These are phyloP conservation scores for Nemopilema nomurai DNA, from an alignment of 30 jellyfish, hydroid and myxozoan species.

Conservation along the genomic window DNA sequence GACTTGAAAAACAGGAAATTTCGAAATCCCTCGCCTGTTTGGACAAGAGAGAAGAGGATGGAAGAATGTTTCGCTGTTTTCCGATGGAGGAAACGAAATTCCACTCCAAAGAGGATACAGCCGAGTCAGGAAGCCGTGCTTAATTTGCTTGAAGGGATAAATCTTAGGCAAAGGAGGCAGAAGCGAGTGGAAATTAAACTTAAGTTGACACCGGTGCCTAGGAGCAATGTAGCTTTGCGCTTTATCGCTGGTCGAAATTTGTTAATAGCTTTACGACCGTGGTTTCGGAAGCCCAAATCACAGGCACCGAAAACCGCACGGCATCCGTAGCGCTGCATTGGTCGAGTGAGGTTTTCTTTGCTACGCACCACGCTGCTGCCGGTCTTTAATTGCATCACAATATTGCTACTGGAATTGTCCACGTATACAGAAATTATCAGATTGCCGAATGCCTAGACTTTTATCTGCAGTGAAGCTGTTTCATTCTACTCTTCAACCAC, in stretches of 20 bases:
- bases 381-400: neutral
- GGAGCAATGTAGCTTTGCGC: neutral
- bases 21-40: neutral
- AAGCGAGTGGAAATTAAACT: neutral
- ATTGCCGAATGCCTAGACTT: neutral
- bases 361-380: neutral
- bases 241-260: neutral
- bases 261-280: neutral
- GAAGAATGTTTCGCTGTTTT: neutral
- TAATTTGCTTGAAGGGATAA: neutral
- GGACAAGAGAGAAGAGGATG: neutral
- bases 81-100: neutral
- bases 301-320: neutral
- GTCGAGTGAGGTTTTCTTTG: neutral
- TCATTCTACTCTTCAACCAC: too few relatives aligned
- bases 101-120: neutral
- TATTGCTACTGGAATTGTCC: neutral
- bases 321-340: neutral
- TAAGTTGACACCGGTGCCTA: neutral
- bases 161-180: neutral
- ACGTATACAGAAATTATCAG: neutral
- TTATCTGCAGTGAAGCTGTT: too few relatives aligned
- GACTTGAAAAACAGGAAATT: conserved; percentile 25
- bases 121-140: neutral
- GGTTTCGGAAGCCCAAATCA: neutral